These are phyloP conservation scores for Falcunculus frontatus DNA, from an alignment of 2,113 vertebrate genomes.

Conservation along the genomic window DNA sequence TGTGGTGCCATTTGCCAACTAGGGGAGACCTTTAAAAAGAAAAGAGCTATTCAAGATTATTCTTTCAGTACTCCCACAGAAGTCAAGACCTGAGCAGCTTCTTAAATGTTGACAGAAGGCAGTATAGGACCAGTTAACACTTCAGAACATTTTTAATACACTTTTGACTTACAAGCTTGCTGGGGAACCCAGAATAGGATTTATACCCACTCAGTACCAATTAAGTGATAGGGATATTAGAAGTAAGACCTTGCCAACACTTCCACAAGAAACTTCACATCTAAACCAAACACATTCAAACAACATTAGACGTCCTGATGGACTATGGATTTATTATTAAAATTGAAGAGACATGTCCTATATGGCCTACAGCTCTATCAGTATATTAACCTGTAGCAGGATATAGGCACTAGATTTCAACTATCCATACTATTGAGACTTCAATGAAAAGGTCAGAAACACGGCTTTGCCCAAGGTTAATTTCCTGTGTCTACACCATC, in stretches of 20 bases:
- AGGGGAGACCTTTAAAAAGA: conserved; percentile 39
- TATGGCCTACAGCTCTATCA: not conserved
- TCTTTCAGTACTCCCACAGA: conserved; percentile 37
- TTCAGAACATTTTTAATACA: not conserved
- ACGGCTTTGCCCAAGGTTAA: not conserved
- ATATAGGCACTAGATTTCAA: not conserved
- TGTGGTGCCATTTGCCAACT: conserved; percentile 26
- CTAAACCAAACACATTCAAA: not conserved
- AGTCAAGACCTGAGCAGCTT: conserved; percentile 22
- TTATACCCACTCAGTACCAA: not conserved
- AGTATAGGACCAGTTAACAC: conserved; percentile 6
- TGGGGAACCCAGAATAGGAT: not conserved
- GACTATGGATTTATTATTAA: not conserved
- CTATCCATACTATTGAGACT: not conserved
- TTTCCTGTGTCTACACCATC: not conserved
- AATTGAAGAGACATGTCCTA: not conserved
- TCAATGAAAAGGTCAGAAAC: not conserved
- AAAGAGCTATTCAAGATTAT: conserved; percentile 13
- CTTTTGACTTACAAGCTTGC: not conserved
- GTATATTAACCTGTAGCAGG: not conserved
- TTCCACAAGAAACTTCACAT: not conserved
- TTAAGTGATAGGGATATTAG: not conserved
- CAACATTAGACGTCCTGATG: not conserved
- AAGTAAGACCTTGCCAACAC: not conserved
- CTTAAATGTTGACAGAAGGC: conserved; percentile 46